Conservation (phyloP, 2,797 vertebrate genomes). For the Limnodromus scolopaceus region DNA sequence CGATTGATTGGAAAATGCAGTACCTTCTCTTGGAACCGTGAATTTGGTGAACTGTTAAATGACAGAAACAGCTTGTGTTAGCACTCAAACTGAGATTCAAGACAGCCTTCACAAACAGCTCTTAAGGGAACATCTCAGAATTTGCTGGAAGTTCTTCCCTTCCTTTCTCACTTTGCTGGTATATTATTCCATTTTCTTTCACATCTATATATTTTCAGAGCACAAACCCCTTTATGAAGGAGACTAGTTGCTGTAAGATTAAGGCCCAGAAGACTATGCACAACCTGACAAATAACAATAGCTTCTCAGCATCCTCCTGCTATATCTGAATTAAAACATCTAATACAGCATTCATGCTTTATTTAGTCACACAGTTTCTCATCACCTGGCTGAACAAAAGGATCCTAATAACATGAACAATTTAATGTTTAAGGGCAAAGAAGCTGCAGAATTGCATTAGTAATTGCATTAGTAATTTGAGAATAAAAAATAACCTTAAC, state of each 20-base stretch:
- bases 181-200: background rate
- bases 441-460: background rate
- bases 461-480: background rate
- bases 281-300: background rate
- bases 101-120: background rate
- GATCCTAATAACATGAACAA: background rate
- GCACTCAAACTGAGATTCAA: background rate
- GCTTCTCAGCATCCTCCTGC: background rate
- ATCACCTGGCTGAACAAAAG: background rate
- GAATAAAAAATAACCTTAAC: background rate
- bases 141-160: background rate
- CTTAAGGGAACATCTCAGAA: background rate
- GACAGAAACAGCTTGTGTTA: background rate
- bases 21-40: background rate
- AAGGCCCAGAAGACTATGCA: background rate
- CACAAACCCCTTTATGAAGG: background rate
- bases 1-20: accelerated
- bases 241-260: background rate
- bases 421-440: background rate
- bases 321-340: background rate
- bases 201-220: background rate
- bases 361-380: background rate
- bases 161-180: background rate
- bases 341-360: background rate
- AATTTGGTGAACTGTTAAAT: background rate